Conservation (phyloP, 1,140 invertebrate genomes). For the Panulirus ornatus region DNA sequence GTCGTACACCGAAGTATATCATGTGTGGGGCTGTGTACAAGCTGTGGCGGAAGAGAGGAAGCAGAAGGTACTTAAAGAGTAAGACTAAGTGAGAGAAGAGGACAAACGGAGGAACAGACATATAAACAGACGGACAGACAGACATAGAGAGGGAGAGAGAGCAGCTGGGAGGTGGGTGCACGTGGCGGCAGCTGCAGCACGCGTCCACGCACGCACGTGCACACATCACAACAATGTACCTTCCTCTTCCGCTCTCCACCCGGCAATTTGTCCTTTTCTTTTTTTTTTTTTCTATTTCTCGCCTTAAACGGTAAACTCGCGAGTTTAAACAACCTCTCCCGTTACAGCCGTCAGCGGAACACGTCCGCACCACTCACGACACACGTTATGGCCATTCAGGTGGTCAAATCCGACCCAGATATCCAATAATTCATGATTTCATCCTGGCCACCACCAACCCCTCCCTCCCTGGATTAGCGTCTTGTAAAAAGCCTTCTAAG, state of each 20-base stretch:
- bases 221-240: not conserved
- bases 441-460: not conserved
- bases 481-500: not conserved
- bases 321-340: not conserved
- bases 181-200: slow-evolving; percentile 1
- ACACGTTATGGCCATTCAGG: too few relatives aligned
- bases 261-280: not conserved
- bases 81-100: too few relatives aligned
- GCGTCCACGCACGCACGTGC: not conserved
- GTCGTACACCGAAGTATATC: too few relatives aligned
- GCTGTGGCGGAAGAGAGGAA: too few relatives aligned
- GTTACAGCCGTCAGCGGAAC: not conserved
- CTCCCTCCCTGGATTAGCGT: not conserved
- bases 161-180: not conserved
- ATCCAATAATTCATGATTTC: too few relatives aligned
- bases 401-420: too few relatives aligned
- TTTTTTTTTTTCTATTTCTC: not conserved
- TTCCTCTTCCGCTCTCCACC: not conserved
- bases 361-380: not conserved
- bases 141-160: not conserved
- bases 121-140: too few relatives aligned
- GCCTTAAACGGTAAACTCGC: not conserved
- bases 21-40: too few relatives aligned
- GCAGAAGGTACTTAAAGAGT: too few relatives aligned
- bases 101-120: too few relatives aligned